These are phyloP conservation scores for Syngnathus scovelli DNA, from an alignment of 2,113 vertebrate genomes.

Conservation along the genomic window DNA sequence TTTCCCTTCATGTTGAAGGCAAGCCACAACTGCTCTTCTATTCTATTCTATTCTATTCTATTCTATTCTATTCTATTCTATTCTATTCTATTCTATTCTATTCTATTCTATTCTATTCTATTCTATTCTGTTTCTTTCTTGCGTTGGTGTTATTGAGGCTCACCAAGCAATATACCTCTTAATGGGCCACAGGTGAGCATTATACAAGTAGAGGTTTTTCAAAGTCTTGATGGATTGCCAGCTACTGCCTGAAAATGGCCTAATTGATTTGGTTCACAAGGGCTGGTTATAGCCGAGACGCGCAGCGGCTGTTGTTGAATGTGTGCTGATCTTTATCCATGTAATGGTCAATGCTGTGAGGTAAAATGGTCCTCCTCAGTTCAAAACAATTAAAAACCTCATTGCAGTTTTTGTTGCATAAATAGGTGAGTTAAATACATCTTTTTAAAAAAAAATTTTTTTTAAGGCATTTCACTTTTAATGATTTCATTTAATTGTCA, in stretches of 20 bases:
- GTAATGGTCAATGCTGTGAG: conserved; percentile 19
- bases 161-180: conserved; percentile 55
- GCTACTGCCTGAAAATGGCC: conserved; percentile 59
- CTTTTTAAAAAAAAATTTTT: no score
- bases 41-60: conserved; percentile 23
- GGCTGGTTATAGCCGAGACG: conserved; percentile 44
- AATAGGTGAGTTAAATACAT: not conserved
- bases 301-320: conserved; percentile 22
- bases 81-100: no score
- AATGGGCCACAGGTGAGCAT: conserved; percentile 50
- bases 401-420: not conserved
- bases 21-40: conserved; percentile 3
- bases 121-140: conserved; percentile 28
- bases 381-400: not conserved
- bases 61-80: not conserved
- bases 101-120: not conserved
- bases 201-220: conserved; percentile 66
- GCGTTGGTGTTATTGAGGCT: conserved; percentile 32
- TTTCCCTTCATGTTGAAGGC: conserved; percentile 6
- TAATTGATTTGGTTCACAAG: conserved; percentile 63
- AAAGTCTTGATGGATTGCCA: conserved; percentile 65
- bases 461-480: no score
- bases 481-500: no score
- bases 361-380: conserved; percentile 8
- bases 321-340: conserved; percentile 44